These are phyloP conservation scores for Poecile atricapillus DNA, from an alignment of 2,113 vertebrate species.

Conservation along the genomic window DNA sequence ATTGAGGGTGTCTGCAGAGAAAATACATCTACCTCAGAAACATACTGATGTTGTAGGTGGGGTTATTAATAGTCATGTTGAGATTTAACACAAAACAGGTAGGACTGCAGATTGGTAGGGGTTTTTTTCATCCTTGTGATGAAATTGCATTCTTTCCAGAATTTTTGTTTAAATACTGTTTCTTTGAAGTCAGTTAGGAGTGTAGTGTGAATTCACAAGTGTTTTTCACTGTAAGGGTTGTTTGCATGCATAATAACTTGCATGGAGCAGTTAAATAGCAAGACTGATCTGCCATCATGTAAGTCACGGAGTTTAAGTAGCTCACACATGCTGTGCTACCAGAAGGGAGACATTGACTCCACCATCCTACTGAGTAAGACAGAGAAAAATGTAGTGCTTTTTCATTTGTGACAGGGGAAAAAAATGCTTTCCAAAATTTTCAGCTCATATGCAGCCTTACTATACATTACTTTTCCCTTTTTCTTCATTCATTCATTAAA, in stretches of 20 bases:
- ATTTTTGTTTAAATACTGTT: background rate
- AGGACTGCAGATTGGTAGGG: background rate
- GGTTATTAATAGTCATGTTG: background rate
- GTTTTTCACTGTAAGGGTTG: background rate
- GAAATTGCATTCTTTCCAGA: background rate
- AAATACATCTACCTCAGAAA: background rate
- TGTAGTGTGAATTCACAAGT: background rate
- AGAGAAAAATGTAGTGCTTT: background rate
- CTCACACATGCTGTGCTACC: background rate
- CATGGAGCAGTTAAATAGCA: background rate
- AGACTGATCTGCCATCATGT: background rate
- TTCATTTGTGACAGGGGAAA: background rate
- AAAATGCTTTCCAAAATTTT: background rate
- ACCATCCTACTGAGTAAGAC: background rate
- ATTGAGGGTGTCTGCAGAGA: background rate
- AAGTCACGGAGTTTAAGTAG: background rate
- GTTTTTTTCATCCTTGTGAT: background rate
- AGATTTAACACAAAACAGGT: background rate
- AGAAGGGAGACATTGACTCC: background rate
- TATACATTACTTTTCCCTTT: fast-evolving
- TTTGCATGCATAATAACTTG: background rate
- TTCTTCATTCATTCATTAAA: background rate
- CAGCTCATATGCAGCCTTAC: background rate
- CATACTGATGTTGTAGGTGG: background rate
- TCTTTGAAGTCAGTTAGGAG: background rate